A percentile compares a stretch with the other conserved stretches of the same genome.
phyloP scores from a whole-genome alignment of 92 coral and sea anemone species.

The Hydrozoanthus gracilis region DNA sequence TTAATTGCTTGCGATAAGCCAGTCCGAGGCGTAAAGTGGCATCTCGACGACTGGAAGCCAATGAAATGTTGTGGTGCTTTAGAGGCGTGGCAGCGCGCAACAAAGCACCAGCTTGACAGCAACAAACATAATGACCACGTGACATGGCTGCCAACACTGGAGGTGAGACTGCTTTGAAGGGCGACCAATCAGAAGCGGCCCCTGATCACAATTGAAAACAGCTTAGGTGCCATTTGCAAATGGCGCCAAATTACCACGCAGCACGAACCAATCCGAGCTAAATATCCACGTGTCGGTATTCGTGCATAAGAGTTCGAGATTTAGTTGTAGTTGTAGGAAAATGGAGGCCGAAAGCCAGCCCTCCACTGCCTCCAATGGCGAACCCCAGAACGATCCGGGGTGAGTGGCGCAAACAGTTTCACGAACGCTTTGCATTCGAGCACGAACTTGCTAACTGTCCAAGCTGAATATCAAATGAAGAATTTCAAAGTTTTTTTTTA shows the following conservation, averaged over 20 bases:
- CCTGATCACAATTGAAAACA: constrained; percentile 80
- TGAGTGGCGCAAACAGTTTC: constrained; percentile 49
- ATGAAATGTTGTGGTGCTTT: constrained; percentile 7
- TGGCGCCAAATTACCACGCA: constrained; percentile 98
- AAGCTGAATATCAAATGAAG: constrained; percentile 34
- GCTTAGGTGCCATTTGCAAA: constrained; percentile 97
- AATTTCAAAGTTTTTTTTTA: constrained; percentile 17
- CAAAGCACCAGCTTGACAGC: constrained; percentile 82
- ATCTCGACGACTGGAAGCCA: constrained; percentile 28
- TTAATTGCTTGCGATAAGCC: not conserved
- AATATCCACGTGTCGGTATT: constrained; percentile 97
- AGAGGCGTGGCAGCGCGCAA: constrained; percentile 79
- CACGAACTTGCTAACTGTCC: not conserved
- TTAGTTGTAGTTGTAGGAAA: constrained; percentile 99
- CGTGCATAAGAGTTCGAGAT: constrained; percentile 82
- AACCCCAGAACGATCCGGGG: constrained; percentile 99
- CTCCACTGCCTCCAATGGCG: constrained; percentile 93
- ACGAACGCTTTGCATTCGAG: constrained; percentile 40
- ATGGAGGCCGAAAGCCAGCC: constrained; percentile 97
- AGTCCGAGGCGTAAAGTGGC: constrained; percentile 10
- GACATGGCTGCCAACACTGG: constrained; percentile 62
- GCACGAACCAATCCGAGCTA: constrained; percentile 94
- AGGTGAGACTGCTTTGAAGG: constrained; percentile 69
- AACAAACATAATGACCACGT: constrained; percentile 73
- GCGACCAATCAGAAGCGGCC: constrained; percentile 79